Conservation (phyloP, 2,888 invertebrate genomes). For the Carabus problematicus region DNA sequence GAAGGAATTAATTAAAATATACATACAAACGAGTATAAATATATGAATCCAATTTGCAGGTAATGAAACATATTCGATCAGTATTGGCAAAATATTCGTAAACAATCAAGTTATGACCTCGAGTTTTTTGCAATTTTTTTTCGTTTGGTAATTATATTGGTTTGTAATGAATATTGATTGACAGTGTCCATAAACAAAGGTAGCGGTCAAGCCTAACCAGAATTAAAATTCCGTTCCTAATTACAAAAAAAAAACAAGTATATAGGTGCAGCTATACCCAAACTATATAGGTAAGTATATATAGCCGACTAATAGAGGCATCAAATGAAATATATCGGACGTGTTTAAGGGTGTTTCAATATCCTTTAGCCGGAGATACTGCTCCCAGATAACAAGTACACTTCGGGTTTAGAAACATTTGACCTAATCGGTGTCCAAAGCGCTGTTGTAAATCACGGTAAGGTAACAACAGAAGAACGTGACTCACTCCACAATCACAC, state of each 20-base stretch:
- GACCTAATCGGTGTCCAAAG: slow-evolving; percentile 56
- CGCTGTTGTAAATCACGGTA: slow-evolving; percentile 56
- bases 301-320: slow-evolving; percentile 53
- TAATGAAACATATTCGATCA: background rate
- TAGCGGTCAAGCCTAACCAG: slow-evolving; percentile 36
- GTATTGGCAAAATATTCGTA: background rate
- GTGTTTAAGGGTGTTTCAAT: slow-evolving; percentile 57
- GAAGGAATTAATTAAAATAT: background rate
- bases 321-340: slow-evolving; percentile 55
- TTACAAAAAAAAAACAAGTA: slow-evolving; percentile 30
- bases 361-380: slow-evolving; percentile 53
- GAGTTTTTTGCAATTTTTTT: slow-evolving; percentile 5
- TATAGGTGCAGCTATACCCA: slow-evolving; percentile 32
- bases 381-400: slow-evolving; percentile 46
- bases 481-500: no score
- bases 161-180: no score
- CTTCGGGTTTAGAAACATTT: slow-evolving; percentile 51
- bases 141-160: background rate
- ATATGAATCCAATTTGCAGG: background rate
- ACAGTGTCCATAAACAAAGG: background rate
- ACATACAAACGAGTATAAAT: background rate
- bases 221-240: slow-evolving; percentile 35
- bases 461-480: no score
- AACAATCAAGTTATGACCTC: background rate
- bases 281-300: background rate